phyloP scores from a whole-genome alignment of 2,888 invertebrate genomes.

The Microplitis manilae region DNA sequence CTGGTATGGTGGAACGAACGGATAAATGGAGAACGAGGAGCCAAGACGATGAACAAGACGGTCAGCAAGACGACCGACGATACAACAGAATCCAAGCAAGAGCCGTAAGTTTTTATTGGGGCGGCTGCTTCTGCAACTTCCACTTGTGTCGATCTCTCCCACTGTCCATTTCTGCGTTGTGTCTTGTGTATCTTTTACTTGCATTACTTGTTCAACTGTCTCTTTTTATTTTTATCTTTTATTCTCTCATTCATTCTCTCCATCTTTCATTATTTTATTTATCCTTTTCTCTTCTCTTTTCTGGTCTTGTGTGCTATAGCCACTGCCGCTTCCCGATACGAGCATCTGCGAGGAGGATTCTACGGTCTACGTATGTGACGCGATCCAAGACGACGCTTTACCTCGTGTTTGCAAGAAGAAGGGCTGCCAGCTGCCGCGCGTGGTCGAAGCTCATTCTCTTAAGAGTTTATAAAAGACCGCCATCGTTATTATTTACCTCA shows the following conservation, averaged over 20 bases:
- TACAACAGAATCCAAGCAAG: slow-evolving; percentile 41
- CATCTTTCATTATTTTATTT: neutral
- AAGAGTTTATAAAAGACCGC: slow-evolving; percentile 5
- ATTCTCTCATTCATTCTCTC: slow-evolving; percentile 27
- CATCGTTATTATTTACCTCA: neutral
- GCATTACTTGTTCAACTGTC: neutral
- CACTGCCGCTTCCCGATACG: slow-evolving; percentile 17
- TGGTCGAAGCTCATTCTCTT: slow-evolving; percentile 10
- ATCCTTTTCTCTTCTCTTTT: slow-evolving; percentile 15
- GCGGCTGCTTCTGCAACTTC: slow-evolving; percentile 63
- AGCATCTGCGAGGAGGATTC: slow-evolving; percentile 5
- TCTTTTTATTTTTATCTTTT: neutral
- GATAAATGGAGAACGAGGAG: neutral
- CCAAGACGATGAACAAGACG: no score
- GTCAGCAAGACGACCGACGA: neutral
- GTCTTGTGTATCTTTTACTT: slow-evolving; percentile 7
- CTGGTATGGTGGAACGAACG: slow-evolving; percentile 22
- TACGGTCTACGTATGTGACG: slow-evolving; percentile 8
- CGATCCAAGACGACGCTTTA: slow-evolving; percentile 14
- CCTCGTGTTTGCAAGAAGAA: slow-evolving; percentile 21
- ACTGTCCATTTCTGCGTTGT: slow-evolving; percentile 38
- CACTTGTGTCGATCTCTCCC: slow-evolving; percentile 47
- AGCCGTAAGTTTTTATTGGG: slow-evolving; percentile 66
- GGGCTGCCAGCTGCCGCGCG: slow-evolving; percentile 44
- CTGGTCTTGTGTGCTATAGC: neutral